These are phyloP conservation scores for Incurvaria masculella DNA, from an alignment of 2,888 invertebrate genomes.

Conservation along the genomic window DNA sequence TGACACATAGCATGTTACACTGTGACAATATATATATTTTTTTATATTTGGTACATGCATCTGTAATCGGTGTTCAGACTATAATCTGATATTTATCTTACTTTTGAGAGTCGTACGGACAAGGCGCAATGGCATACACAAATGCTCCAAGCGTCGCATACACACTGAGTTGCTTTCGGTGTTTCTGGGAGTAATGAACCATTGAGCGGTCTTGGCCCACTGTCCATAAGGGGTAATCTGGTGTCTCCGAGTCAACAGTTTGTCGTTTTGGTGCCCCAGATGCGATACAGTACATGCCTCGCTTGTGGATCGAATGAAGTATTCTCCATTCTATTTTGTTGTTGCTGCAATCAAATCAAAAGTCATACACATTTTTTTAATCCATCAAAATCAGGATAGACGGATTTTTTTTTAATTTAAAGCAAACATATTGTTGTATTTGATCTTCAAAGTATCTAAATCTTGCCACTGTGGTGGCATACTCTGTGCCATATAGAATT, in stretches of 20 bases:
- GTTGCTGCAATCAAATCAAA: constrained; percentile 24
- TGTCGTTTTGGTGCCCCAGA: constrained; percentile 36
- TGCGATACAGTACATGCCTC: constrained; percentile 61
- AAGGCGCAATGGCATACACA: constrained; percentile 59
- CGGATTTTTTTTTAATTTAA: too few species aligned
- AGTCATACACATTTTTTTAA: too few species aligned
- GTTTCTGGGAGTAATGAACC: constrained; percentile 43
- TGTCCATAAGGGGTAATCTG: constrained; percentile 53
- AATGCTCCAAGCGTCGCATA: constrained; percentile 63
- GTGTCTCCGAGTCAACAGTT: constrained; percentile 8
- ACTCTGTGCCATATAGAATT: too few species aligned
- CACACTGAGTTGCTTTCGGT: constrained; percentile 28
- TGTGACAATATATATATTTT: too few species aligned
- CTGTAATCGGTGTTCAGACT: too few species aligned
- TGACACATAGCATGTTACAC: too few species aligned
- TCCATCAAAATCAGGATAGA: too few species aligned
- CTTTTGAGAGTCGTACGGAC: constrained; percentile 68
- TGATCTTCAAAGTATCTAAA: too few species aligned
- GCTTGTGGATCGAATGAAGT: constrained; percentile 51
- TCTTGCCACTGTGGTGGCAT: too few species aligned
- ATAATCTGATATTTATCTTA: too few species aligned
- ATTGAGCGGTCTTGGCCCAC: constrained; percentile 59
- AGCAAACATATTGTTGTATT: too few species aligned
- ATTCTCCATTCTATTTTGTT: constrained; percentile 29
- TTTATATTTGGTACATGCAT: too few species aligned